phyloP scores from a whole-genome alignment of 2,113 vertebrate genomes.

The Aptenodytes forsteri region DNA sequence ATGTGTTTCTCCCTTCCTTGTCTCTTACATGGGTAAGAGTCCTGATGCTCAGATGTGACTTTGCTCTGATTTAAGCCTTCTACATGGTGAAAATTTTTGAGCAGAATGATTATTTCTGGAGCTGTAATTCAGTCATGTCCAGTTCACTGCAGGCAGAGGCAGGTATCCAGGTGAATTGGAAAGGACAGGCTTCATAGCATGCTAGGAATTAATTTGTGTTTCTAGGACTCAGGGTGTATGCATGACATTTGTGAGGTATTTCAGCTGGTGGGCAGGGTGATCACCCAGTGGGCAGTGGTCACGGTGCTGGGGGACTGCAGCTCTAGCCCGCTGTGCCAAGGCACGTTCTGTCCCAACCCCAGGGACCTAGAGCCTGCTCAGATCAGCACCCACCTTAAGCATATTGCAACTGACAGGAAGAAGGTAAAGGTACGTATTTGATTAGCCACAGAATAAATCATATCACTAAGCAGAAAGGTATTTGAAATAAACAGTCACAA shows the following conservation, averaged over 20 bases:
- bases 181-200: background rate
- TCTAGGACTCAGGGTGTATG: background rate
- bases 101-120: background rate
- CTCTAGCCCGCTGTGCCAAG: background rate
- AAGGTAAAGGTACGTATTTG: background rate
- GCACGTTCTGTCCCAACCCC: background rate
- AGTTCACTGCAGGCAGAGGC: background rate
- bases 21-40: background rate
- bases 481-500: background rate
- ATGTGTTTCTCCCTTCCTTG: background rate
- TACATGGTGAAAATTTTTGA: background rate
- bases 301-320: background rate
- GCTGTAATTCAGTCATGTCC: background rate
- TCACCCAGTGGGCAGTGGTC: background rate
- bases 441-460: background rate
- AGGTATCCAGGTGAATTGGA: background rate
- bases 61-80: background rate
- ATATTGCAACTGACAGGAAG: background rate
- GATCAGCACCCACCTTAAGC: background rate
- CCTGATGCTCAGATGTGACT: background rate
- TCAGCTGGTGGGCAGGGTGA: background rate
- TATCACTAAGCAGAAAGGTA: background rate
- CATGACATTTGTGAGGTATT: background rate
- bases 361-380: background rate
- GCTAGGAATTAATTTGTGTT: background rate